Evolutionary conservation across 2,888 invertebrate genomes (phyloP), one percentile per base, ranked within the genome.

Genomic region (Zygaena filipendulae): DNA sequence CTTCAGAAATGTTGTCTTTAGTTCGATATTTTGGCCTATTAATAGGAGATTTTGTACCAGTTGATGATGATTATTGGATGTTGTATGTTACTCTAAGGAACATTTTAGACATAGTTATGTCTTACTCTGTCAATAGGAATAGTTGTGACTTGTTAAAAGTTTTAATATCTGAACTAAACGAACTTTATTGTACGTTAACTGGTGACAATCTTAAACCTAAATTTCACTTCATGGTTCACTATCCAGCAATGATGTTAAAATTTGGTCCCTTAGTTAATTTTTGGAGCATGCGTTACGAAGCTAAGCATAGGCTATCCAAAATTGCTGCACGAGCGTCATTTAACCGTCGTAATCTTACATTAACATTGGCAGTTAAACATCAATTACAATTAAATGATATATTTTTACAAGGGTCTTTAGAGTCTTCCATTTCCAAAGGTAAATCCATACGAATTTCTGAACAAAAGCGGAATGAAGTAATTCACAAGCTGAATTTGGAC

Each of bases 271-370:
- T 16, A 6, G 16, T 16, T 7, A 4, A 16, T 7, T 6, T 16
- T 16, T 16, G 16, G 16, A 6, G 5, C 4, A 16, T 16, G 16
- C 4, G 16, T 4, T 16, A 6, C 7, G 16, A 16, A 7, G 16
- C 35, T 3, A 33, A 33, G 23, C 30, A 33, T 21, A 26, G 33
- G 8, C 4, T 29, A 2, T 33, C 33, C 2, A 35, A 35, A 35
- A 35, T 35, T 21, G 25, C 30, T 23, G 36, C 33, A 14, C 22
- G 30, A 23, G 25, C 33, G 7, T 26, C 30, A n/a, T 27, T 21
- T 30, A 36, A 30, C 27, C 25, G 33, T n/a, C 27, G 29, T 5
- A 36, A 36, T 25, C n/a, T 36, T 21, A 30, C 33, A 10, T n/a
- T 21, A 23, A 22, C 22, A 4, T 9, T 36, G 4, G 36, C 36